These are phyloP conservation scores for Athrips mouffetella DNA, from an alignment of 2,888 invertebrate species.

Conservation along the genomic window DNA sequence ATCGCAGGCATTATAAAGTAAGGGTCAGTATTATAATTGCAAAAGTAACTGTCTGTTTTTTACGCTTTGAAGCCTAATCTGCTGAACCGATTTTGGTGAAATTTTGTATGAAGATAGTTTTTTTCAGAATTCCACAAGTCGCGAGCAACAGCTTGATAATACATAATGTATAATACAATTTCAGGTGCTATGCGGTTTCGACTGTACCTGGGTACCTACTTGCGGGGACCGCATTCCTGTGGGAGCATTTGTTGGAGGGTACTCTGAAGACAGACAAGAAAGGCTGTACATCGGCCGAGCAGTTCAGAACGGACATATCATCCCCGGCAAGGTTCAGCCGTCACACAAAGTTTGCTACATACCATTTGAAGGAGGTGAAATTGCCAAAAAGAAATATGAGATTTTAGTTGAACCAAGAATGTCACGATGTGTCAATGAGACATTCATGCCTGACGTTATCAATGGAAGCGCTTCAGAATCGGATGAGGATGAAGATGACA, in stretches of 20 bases:
- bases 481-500: slow-evolving; percentile 16
- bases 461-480: slow-evolving; percentile 13
- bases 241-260: slow-evolving; percentile 79
- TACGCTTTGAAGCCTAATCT: too few relatives aligned
- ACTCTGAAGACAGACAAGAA: slow-evolving; percentile 54
- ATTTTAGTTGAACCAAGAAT: slow-evolving; percentile 26
- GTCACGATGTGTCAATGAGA: slow-evolving; percentile 16
- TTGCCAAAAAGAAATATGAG: slow-evolving; percentile 23
- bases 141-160: too few relatives aligned
- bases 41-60: too few relatives aligned
- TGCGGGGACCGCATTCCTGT: slow-evolving; percentile 77
- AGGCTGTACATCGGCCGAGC: slow-evolving; percentile 80
- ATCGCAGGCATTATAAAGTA: too few relatives aligned
- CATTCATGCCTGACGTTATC: slow-evolving; percentile 9
- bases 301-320: slow-evolving; percentile 81
- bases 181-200: slow-evolving; percentile 49
- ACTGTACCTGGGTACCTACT: slow-evolving; percentile 66
- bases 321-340: slow-evolving; percentile 82
- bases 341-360: slow-evolving; percentile 84
- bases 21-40: too few relatives aligned
- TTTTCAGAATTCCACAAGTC: too few relatives aligned
- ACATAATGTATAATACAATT: too few relatives aligned
- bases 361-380: slow-evolving; percentile 52
- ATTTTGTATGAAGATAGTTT: too few relatives aligned
- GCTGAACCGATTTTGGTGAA: too few relatives aligned